These are phyloP conservation scores for Fissipunctia ypsillon DNA, from an alignment of 2,888 invertebrate species.

Conservation along the genomic window DNA sequence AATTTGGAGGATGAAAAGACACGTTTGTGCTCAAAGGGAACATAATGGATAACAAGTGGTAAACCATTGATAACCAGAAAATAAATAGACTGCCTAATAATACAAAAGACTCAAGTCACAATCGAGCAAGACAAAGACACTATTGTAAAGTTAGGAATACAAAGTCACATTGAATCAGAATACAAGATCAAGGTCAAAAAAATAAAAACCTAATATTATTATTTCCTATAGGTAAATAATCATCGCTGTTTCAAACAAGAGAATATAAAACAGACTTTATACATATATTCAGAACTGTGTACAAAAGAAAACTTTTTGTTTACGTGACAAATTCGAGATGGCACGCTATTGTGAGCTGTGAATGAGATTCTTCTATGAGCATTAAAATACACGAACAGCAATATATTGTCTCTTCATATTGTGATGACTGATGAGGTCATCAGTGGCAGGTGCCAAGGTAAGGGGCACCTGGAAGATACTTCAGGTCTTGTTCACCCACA, in stretches of 20 bases:
- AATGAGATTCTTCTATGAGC: slow-evolving; percentile 32
- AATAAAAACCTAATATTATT: too few relatives aligned
- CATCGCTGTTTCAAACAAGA: neutral
- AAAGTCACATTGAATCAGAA: neutral
- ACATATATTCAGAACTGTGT: neutral
- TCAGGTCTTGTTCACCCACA: neutral
- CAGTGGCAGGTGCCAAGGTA: too few relatives aligned
- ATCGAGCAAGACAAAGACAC: neutral
- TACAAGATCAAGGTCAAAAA: neutral
- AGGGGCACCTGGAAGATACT: neutral
- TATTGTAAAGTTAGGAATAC: neutral
- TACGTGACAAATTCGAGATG: slow-evolving; percentile 33
- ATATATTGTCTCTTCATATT: neutral
- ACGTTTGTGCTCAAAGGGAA: neutral
- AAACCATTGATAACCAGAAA: neutral
- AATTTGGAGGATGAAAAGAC: neutral
- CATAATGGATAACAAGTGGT: neutral
- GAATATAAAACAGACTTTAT: slow-evolving; percentile 28
- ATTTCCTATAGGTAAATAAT: too few relatives aligned
- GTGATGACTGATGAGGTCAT: slow-evolving; percentile 4
- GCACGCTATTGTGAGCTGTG: slow-evolving; percentile 34
- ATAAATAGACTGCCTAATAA: neutral
- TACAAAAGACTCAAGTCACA: neutral
- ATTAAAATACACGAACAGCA: slow-evolving; percentile 22
- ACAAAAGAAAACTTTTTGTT: slow-evolving; percentile 31